phyloP scores from a whole-genome alignment of 35 echinoderm and acorn worm genomes.

The Anneissia japonica region DNA sequence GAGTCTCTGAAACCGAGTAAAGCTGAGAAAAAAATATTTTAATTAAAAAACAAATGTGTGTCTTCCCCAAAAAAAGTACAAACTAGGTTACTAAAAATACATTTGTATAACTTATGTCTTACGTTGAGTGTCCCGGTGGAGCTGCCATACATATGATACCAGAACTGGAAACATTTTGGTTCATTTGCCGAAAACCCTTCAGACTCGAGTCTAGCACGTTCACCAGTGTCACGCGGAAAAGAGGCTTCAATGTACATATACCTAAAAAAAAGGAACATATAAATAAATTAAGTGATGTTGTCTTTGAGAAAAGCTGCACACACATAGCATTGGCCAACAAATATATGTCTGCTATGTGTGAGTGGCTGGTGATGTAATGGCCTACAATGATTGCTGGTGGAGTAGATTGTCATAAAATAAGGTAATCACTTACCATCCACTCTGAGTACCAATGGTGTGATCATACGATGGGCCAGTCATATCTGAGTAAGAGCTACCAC shows the following conservation, averaged over 20 bases:
- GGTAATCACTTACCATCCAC: conserved; percentile 42
- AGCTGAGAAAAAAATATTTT: background rate
- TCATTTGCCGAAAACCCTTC: conserved; percentile 10
- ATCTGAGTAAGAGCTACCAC: conserved; percentile 38
- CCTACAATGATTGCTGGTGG: no score
- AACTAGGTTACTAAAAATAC: no score
- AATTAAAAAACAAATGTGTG: no score
- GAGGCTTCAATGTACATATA: conserved; percentile 50
- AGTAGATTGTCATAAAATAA: no score
- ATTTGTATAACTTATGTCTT: no score
- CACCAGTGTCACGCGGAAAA: conserved; percentile 15
- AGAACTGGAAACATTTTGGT: conserved; percentile 60
- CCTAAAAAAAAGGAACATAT: background rate
- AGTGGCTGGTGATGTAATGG: no score
- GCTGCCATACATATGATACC: conserved; percentile 92
- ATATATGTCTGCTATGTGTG: no score
- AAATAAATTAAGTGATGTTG: no score
- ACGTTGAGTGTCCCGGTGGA: conserved; percentile 36
- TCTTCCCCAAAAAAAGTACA: no score
- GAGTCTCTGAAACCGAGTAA: background rate
- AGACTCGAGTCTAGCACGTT: conserved; percentile 46
- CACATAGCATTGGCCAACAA: no score
- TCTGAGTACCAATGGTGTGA: conserved; percentile 57
- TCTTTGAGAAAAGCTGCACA: no score
- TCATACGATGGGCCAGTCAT: conserved; percentile 60